These are phyloP conservation scores for Nasonia giraulti DNA, from an alignment of 1,140 invertebrate species.

Conservation along the genomic window DNA sequence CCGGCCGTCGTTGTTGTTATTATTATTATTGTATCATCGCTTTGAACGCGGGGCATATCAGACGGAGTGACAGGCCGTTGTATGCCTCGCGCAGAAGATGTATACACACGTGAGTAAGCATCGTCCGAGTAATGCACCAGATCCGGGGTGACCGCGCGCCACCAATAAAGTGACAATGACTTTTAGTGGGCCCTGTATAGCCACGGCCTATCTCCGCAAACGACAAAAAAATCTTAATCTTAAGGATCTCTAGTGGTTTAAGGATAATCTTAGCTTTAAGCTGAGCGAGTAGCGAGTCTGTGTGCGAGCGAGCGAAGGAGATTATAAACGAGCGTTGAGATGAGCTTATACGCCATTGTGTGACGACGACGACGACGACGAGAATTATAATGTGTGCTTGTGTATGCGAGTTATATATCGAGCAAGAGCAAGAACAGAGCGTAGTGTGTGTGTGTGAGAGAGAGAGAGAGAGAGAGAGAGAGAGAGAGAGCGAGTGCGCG, in stretches of 20 bases:
- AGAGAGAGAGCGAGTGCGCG: not conserved
- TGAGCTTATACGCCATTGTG: too few species aligned
- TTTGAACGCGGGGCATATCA: not conserved
- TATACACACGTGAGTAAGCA: not conserved
- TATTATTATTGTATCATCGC: not conserved
- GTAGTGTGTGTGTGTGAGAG: too few species aligned
- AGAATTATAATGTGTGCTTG: too few species aligned
- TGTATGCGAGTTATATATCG: too few species aligned
- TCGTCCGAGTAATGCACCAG: conserved; percentile 48
- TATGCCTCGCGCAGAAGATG: not conserved
- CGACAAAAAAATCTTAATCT: conserved; percentile 29
- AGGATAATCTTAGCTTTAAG: conserved; percentile 12
- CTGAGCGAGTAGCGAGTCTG: not conserved
- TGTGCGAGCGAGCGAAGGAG: conserved; percentile 40
- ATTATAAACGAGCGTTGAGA: too few species aligned
- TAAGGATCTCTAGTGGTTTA: conserved; percentile 19
- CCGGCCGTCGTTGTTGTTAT: conserved; percentile 31
- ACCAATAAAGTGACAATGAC: conserved; percentile 67
- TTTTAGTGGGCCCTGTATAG: conserved; percentile 72
- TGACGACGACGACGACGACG: too few species aligned
- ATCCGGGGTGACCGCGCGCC: conserved; percentile 70
- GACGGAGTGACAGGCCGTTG: not conserved
- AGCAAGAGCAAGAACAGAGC: too few species aligned
- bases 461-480: too few species aligned
- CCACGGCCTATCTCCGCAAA: conserved; percentile 70